Conservation (phyloP, 2,113 vertebrate species). For the Tupaia chinensis region DNA sequence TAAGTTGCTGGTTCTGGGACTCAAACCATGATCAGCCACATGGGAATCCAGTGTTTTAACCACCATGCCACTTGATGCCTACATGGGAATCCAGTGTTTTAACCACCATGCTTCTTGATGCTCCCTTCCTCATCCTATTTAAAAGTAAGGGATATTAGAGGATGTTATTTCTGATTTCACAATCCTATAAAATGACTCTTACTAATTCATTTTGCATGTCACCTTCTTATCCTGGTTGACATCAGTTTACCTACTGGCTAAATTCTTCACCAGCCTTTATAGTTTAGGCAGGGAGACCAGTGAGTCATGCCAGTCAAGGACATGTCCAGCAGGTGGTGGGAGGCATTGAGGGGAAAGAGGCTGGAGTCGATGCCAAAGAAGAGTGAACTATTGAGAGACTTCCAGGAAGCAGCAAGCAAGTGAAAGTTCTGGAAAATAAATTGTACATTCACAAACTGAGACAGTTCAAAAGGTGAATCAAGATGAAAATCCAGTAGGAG, state of each 20-base stretch:
- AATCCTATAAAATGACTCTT: background rate
- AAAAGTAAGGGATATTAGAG: background rate
- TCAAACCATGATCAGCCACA: too few relatives aligned
- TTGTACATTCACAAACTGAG: background rate
- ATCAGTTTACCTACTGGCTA: background rate
- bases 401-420: constrained; percentile 54
- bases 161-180: background rate
- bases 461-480: constrained; percentile 59
- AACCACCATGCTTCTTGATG: too few relatives aligned
- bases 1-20: too few relatives aligned
- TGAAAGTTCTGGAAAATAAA: constrained; percentile 44
- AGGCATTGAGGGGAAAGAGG: background rate
- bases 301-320: background rate
- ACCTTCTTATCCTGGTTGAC: background rate
- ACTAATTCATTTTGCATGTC: constrained; percentile 54
- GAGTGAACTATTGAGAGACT: constrained; percentile 18
- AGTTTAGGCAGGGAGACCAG: background rate
- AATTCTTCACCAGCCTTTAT: background rate
- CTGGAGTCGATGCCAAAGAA: background rate
- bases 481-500: background rate
- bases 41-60: too few relatives aligned
- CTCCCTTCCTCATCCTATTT: background rate
- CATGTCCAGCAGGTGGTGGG: background rate
- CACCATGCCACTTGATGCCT: too few relatives aligned
- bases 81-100: too few relatives aligned